phyloP scores from a whole-genome alignment of 2,113 vertebrate species.

The Crotophaga sulcirostris region DNA sequence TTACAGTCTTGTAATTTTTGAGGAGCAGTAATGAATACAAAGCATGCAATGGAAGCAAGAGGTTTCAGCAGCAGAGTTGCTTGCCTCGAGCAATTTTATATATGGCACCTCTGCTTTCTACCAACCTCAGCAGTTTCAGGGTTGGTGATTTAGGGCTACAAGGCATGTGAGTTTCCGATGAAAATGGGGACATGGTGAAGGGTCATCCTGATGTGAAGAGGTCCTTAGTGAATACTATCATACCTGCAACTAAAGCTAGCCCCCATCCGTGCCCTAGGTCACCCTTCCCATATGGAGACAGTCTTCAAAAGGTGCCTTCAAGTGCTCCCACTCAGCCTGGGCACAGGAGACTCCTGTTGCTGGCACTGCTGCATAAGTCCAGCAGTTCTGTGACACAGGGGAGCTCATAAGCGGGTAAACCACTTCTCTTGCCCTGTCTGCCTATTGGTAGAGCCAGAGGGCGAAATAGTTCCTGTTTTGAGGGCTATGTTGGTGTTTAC shows the following conservation, averaged over 20 bases:
- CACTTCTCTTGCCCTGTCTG: not conserved
- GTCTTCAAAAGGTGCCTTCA: not conserved
- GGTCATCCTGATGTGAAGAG: rapidly evolving
- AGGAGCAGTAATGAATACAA: not conserved
- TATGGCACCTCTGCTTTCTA: not conserved
- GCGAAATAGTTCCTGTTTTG: not conserved
- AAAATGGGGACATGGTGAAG: not conserved
- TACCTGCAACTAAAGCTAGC: not conserved
- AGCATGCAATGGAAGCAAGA: not conserved
- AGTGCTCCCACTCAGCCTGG: not conserved
- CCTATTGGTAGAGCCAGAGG: not conserved
- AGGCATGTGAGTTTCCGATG: not conserved
- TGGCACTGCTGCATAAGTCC: not conserved
- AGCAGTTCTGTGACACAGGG: not conserved
- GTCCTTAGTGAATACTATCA: not conserved
- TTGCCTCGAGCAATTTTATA: not conserved
- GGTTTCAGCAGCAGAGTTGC: not conserved
- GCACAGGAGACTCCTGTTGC: rapidly evolving
- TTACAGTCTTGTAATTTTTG: not conserved
- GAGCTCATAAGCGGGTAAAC: not conserved
- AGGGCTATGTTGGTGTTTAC: not conserved
- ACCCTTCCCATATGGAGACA: not conserved
- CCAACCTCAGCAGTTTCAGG: not conserved
- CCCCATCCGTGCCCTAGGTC: not conserved
- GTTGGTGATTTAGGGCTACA: not conserved